These are phyloP conservation scores for Ennomos erosarius DNA, from an alignment of 2,888 invertebrate genomes.

Conservation along the genomic window DNA sequence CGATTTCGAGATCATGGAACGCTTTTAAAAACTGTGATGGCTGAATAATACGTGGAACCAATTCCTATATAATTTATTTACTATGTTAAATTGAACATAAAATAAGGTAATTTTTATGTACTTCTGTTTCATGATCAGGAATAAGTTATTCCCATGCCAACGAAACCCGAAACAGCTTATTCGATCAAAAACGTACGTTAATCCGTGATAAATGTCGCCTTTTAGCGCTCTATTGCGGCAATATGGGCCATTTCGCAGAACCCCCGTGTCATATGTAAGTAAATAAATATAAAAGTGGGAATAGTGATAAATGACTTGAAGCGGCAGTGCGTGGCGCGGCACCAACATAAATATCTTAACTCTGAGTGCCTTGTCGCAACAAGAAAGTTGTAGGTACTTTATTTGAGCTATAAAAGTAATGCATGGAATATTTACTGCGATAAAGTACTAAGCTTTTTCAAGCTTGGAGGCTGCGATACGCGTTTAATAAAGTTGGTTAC, in stretches of 20 bases:
- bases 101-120: no score
- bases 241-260: constrained; percentile 39
- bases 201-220: constrained; percentile 31
- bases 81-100: no score
- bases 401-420: constrained; percentile 6
- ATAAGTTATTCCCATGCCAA: constrained; percentile 6
- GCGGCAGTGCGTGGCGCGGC: constrained; percentile 28
- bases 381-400: constrained; percentile 15
- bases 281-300: constrained; percentile 50
- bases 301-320: constrained; percentile 54
- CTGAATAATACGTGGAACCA: no score
- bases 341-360: constrained; percentile 25
- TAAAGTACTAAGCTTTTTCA: constrained; percentile 13
- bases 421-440: constrained; percentile 13
- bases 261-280: constrained; percentile 43
- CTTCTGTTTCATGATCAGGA: no score
- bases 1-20: no score
- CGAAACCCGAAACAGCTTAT: constrained; percentile 10
- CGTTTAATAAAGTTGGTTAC: constrained; percentile 36
- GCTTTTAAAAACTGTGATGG: no score
- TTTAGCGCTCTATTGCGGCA: constrained; percentile 37
- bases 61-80: no score
- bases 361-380: constrained; percentile 27
- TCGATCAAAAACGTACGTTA: constrained; percentile 19
- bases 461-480: constrained; percentile 31